Percentiles rank a stretch among this genome's conserved stretches.
These are phyloP conservation scores for Neomonachus schauinslandi DNA, from an alignment of 2,113 vertebrate genomes.

Conservation along the genomic window DNA sequence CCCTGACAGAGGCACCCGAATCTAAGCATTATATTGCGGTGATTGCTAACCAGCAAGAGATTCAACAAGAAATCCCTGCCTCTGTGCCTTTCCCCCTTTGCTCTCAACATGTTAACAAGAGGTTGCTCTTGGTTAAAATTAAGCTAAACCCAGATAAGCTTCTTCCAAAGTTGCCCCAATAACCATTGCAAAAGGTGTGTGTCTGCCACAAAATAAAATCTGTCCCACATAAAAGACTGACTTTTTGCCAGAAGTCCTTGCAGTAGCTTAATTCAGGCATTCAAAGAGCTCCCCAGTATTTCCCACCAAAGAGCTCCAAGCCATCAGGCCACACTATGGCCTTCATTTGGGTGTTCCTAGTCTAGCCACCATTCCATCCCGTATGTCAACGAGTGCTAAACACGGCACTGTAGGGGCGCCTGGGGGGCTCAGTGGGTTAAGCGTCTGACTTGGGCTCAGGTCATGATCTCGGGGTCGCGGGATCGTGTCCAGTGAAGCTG, in stretches of 20 bases:
- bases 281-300: not conserved
- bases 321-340: not conserved
- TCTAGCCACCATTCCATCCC: not conserved
- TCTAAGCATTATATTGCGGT: not conserved
- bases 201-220: not conserved
- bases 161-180: not conserved
- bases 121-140: not conserved
- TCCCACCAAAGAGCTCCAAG: not conserved
- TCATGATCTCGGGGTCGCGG: not conserved
- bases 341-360: not conserved
- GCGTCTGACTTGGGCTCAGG: not conserved
- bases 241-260: not conserved
- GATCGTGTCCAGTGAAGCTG: not conserved
- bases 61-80: not conserved
- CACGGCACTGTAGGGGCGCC: not conserved
- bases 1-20: not conserved
- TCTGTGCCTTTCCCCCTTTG: not conserved
- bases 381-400: not conserved
- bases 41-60: not conserved
- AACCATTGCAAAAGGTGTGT: not conserved
- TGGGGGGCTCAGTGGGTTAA: not conserved
- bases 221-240: not conserved
- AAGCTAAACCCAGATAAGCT: not conserved
- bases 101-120: not conserved
- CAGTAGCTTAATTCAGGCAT: not conserved